Evolutionary conservation across 2,888 invertebrate species (phyloP), one percentile per base, ranked within the genome.

Genomic region (Drosophila multiciliata): DNA sequence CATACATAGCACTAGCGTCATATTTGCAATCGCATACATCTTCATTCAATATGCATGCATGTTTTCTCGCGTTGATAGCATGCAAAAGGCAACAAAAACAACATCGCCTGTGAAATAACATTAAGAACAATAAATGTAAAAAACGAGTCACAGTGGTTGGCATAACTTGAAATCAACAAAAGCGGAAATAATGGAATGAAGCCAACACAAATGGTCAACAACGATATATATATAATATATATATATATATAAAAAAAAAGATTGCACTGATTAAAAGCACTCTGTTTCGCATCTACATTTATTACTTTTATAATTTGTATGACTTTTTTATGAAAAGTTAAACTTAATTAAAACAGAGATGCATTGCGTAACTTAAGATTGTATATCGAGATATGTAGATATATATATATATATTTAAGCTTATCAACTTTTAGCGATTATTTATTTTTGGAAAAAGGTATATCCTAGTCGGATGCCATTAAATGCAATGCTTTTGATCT

Each of bases 11-110:
- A 66, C 49, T 53, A 67, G 42, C 40, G 45, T 71, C 66, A 75
- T 76, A 70, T 78, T 68, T 73, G 55, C 73, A 66, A 62, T 59
- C 70, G 50, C 65, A 70, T 77, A 78, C 74, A 86, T 80, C 80
- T 88, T 75, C 81, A 86, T 86, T 81, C 73, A 77, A 81, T 66
- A 79, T 65, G 64, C 66, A 76, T 76, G 70, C 66, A 66, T 64
- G 59, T 70, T 63, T 67, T 66, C 65, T 72, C 72, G 68, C 63
- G 69, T 63, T 69, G 65, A 73, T 74, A 32, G 74, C 60, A 64
- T 53, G 55, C 61, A 78, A 55, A 9, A 52, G 52, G 49, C 66
- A 68, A 68, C 49, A 64, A 33, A 73, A 67, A 65, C 67, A 62
- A 65, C 57, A 58, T 48, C 52, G 67, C 50, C 82, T 75, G 75